Conservation (phyloP, 2,113 vertebrate species). For the Nycticebus coucang region DNA sequence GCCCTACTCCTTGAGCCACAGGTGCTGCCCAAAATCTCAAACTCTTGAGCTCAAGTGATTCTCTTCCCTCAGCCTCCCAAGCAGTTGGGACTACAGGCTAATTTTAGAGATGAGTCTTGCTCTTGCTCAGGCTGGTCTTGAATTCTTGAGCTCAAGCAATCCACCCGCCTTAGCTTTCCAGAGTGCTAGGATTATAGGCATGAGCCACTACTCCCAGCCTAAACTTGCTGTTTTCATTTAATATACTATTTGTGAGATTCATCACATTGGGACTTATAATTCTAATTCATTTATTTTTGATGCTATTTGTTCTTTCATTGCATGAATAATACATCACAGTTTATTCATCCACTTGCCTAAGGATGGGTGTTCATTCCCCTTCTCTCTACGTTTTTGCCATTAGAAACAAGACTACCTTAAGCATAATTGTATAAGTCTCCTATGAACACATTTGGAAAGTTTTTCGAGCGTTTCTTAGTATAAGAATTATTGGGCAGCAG, state of each 20-base stretch:
- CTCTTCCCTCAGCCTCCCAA: too few species aligned
- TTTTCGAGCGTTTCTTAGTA: background rate
- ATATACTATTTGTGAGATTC: background rate
- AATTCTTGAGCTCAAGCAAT: too few species aligned
- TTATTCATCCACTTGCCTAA: background rate
- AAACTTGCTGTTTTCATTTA: background rate
- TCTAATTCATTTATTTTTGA: background rate
- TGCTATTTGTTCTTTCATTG: background rate
- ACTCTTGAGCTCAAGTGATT: too few species aligned
- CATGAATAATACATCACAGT: background rate
- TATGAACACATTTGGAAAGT: background rate
- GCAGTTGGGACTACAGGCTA: too few species aligned
- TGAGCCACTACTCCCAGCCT: too few species aligned
- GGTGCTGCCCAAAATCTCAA: too few species aligned
- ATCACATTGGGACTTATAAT: background rate
- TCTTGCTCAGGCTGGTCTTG: too few species aligned
- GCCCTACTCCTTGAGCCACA: too few species aligned
- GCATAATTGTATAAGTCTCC: background rate
- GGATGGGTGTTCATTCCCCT: background rate
- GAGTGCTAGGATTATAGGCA: too few species aligned
- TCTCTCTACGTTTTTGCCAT: background rate
- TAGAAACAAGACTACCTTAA: background rate
- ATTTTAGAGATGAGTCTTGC: too few species aligned
- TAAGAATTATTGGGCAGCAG: background rate
- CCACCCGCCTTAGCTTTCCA: too few species aligned